A percentile compares a stretch with the other conserved stretches of the same genome.
phyloP scores from a whole-genome alignment of 2,888 invertebrate species.

The Meghimatium bilineatum region DNA sequence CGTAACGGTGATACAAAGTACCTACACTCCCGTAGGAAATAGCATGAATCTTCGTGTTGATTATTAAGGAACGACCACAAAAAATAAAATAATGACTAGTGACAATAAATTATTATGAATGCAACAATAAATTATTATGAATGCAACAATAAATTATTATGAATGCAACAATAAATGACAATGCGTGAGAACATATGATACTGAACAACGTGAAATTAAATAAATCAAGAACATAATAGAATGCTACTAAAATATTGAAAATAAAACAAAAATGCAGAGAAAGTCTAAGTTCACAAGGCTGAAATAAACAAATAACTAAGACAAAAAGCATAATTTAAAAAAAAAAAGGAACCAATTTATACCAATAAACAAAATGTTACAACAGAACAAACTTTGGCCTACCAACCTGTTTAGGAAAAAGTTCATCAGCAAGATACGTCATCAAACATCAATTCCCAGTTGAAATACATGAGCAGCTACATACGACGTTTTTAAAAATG shows the following conservation, averaged over 20 bases:
- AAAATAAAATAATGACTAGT: too few species aligned
- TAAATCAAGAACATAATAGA: background rate
- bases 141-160: too few species aligned
- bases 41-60: too few species aligned
- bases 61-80: too few species aligned
- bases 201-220: constrained; percentile 15
- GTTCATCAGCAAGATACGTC: background rate
- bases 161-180: too few species aligned
- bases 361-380: background rate
- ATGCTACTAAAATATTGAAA: background rate
- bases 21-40: too few species aligned
- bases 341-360: constrained; percentile 2
- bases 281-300: background rate
- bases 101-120: too few species aligned
- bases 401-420: background rate
- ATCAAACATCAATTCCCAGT: background rate
- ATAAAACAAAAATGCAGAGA: background rate
- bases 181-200: background rate
- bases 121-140: too few species aligned
- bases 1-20: too few species aligned
- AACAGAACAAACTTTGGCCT: constrained; percentile 15
- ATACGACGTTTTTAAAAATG: too few species aligned
- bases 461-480: background rate
- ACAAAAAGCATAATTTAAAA: background rate
- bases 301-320: background rate